These are phyloP conservation scores for Grapholita molesta DNA, from an alignment of 1,140 invertebrate species.

Conservation along the genomic window DNA sequence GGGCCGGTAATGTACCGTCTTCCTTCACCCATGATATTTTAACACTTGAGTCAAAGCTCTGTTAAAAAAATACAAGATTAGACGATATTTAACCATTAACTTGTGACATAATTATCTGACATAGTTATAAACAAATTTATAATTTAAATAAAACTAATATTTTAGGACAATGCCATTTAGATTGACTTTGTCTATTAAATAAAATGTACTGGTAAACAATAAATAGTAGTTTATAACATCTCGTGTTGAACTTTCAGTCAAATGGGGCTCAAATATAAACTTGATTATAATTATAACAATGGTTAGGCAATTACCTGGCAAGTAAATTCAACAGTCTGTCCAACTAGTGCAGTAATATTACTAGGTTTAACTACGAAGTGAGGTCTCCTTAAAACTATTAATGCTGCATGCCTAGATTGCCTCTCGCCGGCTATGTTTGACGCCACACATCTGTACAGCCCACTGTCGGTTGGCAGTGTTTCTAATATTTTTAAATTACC, in stretches of 20 bases:
- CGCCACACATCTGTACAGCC: conserved; percentile 91
- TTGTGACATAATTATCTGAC: too few species aligned
- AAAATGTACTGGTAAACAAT: too few species aligned
- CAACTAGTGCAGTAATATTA: conserved; percentile 68
- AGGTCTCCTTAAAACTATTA: conserved; percentile 84
- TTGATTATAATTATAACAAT: background rate
- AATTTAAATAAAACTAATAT: too few species aligned
- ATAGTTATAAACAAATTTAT: too few species aligned
- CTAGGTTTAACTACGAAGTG: conserved; percentile 74
- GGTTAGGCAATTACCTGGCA: conserved; percentile 59
- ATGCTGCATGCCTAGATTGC: conserved; percentile 85
- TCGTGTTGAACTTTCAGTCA: too few species aligned
- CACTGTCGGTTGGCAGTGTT: conserved; percentile 89
- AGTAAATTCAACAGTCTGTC: conserved; percentile 74
- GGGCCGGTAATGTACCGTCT: conserved; percentile 78
- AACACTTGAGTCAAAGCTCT: conserved; percentile 67
- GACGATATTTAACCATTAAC: background rate
- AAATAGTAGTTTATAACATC: too few species aligned
- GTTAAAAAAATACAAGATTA: conserved; percentile 35
- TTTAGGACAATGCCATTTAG: too few species aligned
- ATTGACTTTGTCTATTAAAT: too few species aligned
- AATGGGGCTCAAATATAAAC: too few species aligned
- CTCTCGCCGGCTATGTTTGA: conserved; percentile 91
- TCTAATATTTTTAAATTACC: conserved; percentile 92
- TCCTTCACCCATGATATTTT: conserved; percentile 74